Evolutionary conservation across 2,888 invertebrate genomes (phyloP), one percentile per base, ranked within the genome.

Genomic region (Tipula confusa): DNA sequence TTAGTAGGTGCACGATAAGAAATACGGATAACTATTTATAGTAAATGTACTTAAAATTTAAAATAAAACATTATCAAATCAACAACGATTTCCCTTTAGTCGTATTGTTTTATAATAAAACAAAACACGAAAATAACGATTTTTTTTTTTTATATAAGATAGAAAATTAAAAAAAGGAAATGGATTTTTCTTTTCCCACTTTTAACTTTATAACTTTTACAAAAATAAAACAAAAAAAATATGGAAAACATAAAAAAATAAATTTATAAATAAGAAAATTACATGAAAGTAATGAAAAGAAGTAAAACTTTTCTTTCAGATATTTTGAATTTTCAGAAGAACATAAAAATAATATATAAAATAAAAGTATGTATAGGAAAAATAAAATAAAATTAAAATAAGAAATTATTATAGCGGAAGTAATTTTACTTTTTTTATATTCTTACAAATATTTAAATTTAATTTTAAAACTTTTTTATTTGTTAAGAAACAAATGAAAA

Each of bases 171-270:
- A n/a, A 43, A 64, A 64, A 64, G 1, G 24, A 64, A 9, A 64
- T 24, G 64, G 24, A 24, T 64, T 64, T 64, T 24, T 11, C 24
- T 64, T 64, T 64, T 24, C 24, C 24, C 64, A 64, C n/a, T 64
- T 64, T 64, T 64, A 64, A 64, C 64, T 64, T 64, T 64, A 43
- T 64, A 64, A 64, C 64, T 64, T n/a, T n/a, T 64, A 64, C 64
- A 24, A 24, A 64, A 64, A 64, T 9, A 24, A 64, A 64, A 64
- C 3, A 24, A 13, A 64, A 64, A 64, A 64, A 64, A 64, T 64
- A 64, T 64, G 64, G 64, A 64, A 64, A 64, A 64, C 64, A 64
- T 64, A 64, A 64, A 64, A 64, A 64, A 64, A 64, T 64, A n/a
- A n/a, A n/a, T n/a, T n/a, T 64, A 64, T 64, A 64, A 64, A 64